Base-by-base conservation (phyloP, 2,888 invertebrate genomes). In the Drosophila siamana region DNA sequence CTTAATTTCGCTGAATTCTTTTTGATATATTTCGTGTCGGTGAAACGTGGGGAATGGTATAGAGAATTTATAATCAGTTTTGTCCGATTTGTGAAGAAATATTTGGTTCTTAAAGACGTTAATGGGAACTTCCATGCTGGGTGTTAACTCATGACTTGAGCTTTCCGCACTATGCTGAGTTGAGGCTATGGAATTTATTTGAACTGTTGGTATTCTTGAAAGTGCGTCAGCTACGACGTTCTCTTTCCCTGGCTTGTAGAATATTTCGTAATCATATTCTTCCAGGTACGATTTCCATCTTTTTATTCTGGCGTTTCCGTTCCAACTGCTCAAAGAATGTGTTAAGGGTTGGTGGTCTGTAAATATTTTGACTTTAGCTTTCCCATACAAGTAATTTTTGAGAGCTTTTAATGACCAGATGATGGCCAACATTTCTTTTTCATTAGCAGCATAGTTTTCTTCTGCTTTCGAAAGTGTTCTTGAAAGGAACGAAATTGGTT, bases 241-340 rank as follows among this genome's bases (percentile, higher is more conserved):
- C 2, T 64, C 28, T 24, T 43, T 60, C 9, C 61, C 70, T 22
- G 90, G 91, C 3, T 88, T 79, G 60, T 93, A 92, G 13, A 82
- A 69, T 1, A 92, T 40, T 62, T 72, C 67, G 6, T 67, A 56
- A 9, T 68, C 61, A 16, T 66, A 71, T 38, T 73, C 60, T 11
- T 78, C 69, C n/a, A n/a, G n/a, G n/a, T n/a, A n/a, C n/a, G n/a
- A n/a, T n/a, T n/a, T n/a, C n/a, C n/a, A n/a, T n/a, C n/a, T n/a
- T n/a, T n/a, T n/a, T n/a, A n/a, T n/a, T n/a, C n/a, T n/a, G n/a
- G n/a, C n/a, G n/a, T n/a, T n/a, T n/a, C n/a, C n/a, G n/a, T n/a
- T n/a, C n/a, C n/a, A n/a, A n/a, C n/a, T n/a, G n/a, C n/a, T n/a
- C n/a, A n/a, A n/a, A n/a, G n/a, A n/a, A n/a, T n/a, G n/a, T n/a